phyloP scores from a whole-genome alignment of 2,113 vertebrate species.

The Larimichthys polyactis region DNA sequence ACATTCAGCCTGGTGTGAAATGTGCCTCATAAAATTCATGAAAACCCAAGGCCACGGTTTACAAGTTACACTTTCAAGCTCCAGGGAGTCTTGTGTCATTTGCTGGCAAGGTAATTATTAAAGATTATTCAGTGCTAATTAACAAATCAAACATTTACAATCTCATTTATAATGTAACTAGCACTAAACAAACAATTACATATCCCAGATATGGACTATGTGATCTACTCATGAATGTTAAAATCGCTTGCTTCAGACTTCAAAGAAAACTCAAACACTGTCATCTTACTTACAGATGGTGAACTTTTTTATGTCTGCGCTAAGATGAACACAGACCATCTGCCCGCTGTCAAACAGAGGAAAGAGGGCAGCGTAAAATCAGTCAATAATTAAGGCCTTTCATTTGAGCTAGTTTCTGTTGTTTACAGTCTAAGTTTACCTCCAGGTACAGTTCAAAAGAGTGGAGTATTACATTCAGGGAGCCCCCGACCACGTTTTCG shows the following conservation, averaged over 20 bases:
- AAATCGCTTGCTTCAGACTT: not conserved
- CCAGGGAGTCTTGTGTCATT: not conserved
- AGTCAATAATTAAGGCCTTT: conserved; percentile 11
- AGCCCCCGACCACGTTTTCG: not conserved
- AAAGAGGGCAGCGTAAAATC: not conserved
- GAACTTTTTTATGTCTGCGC: conserved; percentile 16
- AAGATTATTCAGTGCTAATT: not conserved
- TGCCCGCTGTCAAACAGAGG: conserved; percentile 20
- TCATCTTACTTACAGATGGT: conserved; percentile 30
- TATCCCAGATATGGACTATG: not conserved
- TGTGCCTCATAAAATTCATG: not conserved
- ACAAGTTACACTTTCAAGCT: not conserved
- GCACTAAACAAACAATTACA: not conserved
- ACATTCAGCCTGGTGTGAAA: not conserved
- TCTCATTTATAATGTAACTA: not conserved
- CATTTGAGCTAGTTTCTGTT: not conserved
- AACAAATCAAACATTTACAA: not conserved
- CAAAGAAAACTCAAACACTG: conserved; percentile 11
- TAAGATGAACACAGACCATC: conserved; percentile 25
- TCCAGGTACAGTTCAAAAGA: not conserved
- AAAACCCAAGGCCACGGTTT: not conserved
- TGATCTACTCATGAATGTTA: conserved; percentile 17
- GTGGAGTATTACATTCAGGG: not conserved
- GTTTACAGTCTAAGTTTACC: conserved; percentile 15
- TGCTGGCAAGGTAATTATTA: not conserved